Evolutionary conservation across 2,888 invertebrate genomes (phyloP), one percentile per base, ranked within the genome.

Genomic region (Rhagonycha fulva): DNA sequence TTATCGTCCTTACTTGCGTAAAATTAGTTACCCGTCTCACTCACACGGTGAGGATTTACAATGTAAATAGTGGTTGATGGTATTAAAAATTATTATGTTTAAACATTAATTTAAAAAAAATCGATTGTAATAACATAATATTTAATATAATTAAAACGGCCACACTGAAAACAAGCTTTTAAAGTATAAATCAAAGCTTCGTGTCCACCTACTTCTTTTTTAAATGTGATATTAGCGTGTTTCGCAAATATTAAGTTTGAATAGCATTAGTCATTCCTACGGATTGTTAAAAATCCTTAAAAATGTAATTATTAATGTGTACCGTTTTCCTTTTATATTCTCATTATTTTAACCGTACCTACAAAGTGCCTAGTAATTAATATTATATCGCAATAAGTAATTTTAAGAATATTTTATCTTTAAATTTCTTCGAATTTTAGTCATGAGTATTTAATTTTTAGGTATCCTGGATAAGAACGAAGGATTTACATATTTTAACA

Each of bases 401-500:
- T 47, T n/a, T 9, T n/a, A 28, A 9, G 28, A 9, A 62, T 62
- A 26, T 26, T 26, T 68, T 68, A 9, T 14, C 9, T 28, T 7
- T 28, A 9, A 9, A 28, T 28, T 9, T 2, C 9, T 9, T 28
- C 9, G 1, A 28, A 28, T 28, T 28, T 9, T 9, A 28, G 28
- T 28, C 0, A 28, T 9, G 12, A 47, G 0, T 47, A 47, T 47
- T 14, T 24, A 61, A 70, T 77, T 87, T 87, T 47, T 89, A 94
- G 94, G 93, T 94, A 73, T 93, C 93, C 71, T 94, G 94, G 94
- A 93, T 94, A 85, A 89, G 94, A 10, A 91, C 91, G 75, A 89
- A 90, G 60, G 94, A 94, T 86, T 89, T 94, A 71, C 93, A 93
- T 86, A 94, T 94, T 82, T 88, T 94, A 81, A 91, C 93, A 68